Evolutionary conservation across 2,888 invertebrate species (phyloP), one percentile per base, ranked within the genome.

Genomic region (Eupithecia abbreviata): DNA sequence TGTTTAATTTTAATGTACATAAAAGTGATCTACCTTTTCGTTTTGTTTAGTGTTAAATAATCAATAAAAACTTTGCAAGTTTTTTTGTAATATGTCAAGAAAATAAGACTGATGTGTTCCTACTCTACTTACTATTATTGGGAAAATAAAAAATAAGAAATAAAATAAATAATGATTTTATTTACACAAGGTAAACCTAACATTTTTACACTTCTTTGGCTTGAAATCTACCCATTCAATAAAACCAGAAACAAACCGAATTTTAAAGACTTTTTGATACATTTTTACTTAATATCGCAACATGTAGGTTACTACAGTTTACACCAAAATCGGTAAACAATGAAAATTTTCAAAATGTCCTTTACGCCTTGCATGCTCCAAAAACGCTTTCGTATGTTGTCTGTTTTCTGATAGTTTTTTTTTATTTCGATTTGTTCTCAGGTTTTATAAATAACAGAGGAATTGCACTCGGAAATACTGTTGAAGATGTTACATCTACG

Each of bases 381-480:
- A 42, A 66, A 66, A 66, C 41, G 5, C 65, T 42, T 42, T 66
- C 41, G 6, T 5, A 58, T 18, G 10, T 58, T 58, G 18, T 9
- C 18, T 18, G 4, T 62, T 58, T 58, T 15, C 18, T 9, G 7
- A 62, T n/a, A 7, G n/a, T n/a, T n/a, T n/a, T 30, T 30, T 62
- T 30, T 69, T 12, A 9, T 13, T 66, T 65, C 75, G 75, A 76
- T 74, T 76, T 74, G 69, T 66, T n/a, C 18, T 68, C 47, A 62
- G 42, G 45, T 69, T 69, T 69, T 69, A 58, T 58, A 74, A 18
- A 77, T 79, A 80, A 84, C 81, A 77, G 80, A 78, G 77, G 88
- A 88, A 94, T 93, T 93, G 93, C 93, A 93, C 93, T 91, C 89
- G 86, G 91, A 91, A 92, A 93, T 93, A 93, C 92, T 92, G 92